Evolutionary conservation across 2,113 vertebrate species (phyloP).

Genomic region (Gambusia holbrooki): DNA sequence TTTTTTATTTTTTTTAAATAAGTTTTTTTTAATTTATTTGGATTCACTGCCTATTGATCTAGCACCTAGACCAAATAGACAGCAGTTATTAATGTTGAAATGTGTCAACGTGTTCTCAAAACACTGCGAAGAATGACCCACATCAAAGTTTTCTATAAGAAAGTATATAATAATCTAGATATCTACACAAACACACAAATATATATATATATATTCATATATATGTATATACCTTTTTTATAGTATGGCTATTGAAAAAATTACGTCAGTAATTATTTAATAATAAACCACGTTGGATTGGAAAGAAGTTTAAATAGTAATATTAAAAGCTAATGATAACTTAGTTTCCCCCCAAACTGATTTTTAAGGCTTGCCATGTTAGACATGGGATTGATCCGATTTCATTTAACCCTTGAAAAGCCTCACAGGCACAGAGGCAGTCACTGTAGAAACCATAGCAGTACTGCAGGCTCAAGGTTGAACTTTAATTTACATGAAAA

Average conservation of each 20-base stretch:
- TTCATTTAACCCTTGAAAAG: conserved; percentile 45
- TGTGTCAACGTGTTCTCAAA: conserved; percentile 78
- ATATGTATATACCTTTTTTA: conserved; percentile 81
- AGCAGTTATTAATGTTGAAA: conserved; percentile 70
- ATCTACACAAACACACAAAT: conserved; percentile 86
- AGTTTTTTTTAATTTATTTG: conserved; percentile 46
- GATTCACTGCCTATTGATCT: conserved; percentile 61
- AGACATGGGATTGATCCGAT: conserved; percentile 49
- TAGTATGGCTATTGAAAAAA: conserved; percentile 87
- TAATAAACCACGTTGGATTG: conserved; percentile 82
- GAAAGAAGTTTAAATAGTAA: conserved; percentile 78
- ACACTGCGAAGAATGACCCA: conserved; percentile 83
- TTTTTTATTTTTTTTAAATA: conserved; percentile 22
- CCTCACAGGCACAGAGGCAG: conserved; percentile 37
- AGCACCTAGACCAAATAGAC: conserved; percentile 67
- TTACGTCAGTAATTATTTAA: conserved; percentile 79
- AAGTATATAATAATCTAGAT: conserved; percentile 86
- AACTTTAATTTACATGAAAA: neutral
- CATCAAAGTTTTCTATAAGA: conserved; percentile 85
- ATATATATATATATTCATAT: conserved; percentile 84
- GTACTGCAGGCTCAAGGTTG: neutral
- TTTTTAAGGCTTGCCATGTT: conserved; percentile 83
- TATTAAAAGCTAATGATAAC: conserved; percentile 74
- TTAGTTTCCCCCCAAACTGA: conserved; percentile 50
- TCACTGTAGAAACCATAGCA: conserved; percentile 44